Base-by-base conservation (phyloP, 2,888 invertebrate species). In the Dryocosmus kuriphilus region DNA sequence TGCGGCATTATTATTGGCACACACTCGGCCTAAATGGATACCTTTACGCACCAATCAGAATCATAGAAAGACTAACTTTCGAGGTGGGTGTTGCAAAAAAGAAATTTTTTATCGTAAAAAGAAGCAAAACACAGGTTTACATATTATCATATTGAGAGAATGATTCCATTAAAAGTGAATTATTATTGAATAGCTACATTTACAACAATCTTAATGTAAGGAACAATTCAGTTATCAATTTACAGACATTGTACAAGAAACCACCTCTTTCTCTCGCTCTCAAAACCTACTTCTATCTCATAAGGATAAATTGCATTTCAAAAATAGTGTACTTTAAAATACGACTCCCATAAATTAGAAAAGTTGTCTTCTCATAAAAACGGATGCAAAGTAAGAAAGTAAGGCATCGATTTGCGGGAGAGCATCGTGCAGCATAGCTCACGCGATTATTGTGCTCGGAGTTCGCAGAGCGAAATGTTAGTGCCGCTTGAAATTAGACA, bases 401-500 rank as follows among this genome's bases (percentile, higher is more conserved):
- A 65, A 65, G 65, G 71, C 51, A 71, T 71, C 71, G 71, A 71
- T 71, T 71, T 71, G 51, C 71, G 32, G 51, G 71, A 51, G 51
- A 30, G 78, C 78, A 77, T 46, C 73, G 71, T 78, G 55, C 75
- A 75, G 76, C 75, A 73, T 75, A 67, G 60, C 80, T 82, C 79
- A 81, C 80, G 80, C 79, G 81, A 83, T 85, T 83, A 83, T 82
- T 83, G 76, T 80, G 75, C 77, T 85, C 83, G 78, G 82, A 82
- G 78, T 80, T 84, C 79, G 83, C 84, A 76, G 82, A 81, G 81
- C 80, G 80, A 86, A 85, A 87, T 85, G 84, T 84, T 85, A 85
- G 86, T 86, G 82, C 80, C 83, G 83, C 80, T 84, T 79, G 82
- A 79, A 88, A 87, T 86, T 87, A 87, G 86, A 86, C 80, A 84